Evolutionary conservation across 1,140 invertebrate genomes (phyloP).

Genomic region (Mamestra configurata): DNA sequence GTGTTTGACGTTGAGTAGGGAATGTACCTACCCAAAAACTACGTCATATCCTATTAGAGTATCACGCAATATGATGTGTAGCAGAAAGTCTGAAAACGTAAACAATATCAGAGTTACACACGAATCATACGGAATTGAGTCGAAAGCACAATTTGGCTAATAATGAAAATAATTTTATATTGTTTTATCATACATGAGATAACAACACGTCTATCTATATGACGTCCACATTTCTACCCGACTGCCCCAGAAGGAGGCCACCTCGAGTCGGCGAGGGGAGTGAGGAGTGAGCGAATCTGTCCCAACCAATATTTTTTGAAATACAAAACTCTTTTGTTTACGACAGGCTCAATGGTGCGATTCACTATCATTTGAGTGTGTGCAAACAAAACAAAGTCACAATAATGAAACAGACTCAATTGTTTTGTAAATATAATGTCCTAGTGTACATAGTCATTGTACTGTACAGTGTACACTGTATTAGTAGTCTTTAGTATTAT

Average conservation of each 20-base stretch:
- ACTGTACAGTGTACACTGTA: not conserved
- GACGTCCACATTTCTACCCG: too few relatives aligned
- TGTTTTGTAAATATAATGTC: slow-evolving; percentile 3
- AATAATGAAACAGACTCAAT: not conserved
- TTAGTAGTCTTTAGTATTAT: not conserved
- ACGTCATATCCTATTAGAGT: not conserved
- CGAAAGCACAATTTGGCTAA: not conserved
- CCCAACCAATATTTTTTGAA: too few relatives aligned
- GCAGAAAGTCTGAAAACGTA: slow-evolving; percentile 1
- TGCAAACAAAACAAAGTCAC: not conserved
- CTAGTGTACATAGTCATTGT: not conserved
- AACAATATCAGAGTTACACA: not conserved
- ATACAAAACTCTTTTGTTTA: too few relatives aligned
- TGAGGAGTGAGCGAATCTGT: too few relatives aligned
- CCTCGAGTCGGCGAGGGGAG: too few relatives aligned
- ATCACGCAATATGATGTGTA: not conserved
- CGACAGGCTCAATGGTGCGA: not conserved
- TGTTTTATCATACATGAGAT: too few relatives aligned
- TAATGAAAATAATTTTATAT: too few relatives aligned
- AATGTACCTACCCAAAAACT: not conserved
- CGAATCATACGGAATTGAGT: not conserved
- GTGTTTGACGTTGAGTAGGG: too few relatives aligned
- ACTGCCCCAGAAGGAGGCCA: too few relatives aligned
- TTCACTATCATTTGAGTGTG: not conserved
- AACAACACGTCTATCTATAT: too few relatives aligned